These are phyloP conservation scores for Prosapia bicincta DNA, from an alignment of 2,888 invertebrate species.

Conservation along the genomic window DNA sequence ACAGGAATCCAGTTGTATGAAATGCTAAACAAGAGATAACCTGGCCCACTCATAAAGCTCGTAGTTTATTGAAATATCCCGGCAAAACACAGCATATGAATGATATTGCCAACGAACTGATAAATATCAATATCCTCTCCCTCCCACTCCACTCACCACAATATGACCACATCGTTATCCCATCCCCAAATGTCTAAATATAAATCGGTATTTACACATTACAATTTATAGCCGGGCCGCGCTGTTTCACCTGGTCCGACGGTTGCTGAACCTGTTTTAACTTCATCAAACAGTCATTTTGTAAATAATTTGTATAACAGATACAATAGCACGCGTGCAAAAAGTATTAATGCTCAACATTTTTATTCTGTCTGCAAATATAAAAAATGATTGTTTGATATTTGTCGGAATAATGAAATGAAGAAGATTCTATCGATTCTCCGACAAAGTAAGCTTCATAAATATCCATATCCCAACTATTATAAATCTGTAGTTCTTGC, in stretches of 20 bases:
- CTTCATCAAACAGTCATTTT: too few relatives aligned
- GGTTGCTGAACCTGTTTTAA: too few relatives aligned
- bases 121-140: neutral
- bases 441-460: too few relatives aligned
- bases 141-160: neutral
- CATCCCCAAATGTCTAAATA: neutral
- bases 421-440: too few relatives aligned
- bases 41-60: neutral
- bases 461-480: too few relatives aligned
- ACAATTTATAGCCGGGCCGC: neutral
- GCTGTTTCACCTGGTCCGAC: neutral
- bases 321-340: too few relatives aligned
- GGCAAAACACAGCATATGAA: neutral
- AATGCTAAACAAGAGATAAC: neutral
- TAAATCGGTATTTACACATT: neutral
- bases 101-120: neutral
- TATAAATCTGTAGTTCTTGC: too few relatives aligned
- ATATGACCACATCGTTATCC: slow-evolving; percentile 2
- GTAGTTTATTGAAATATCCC: neutral
- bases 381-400: too few relatives aligned
- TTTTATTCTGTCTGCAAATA: too few relatives aligned
- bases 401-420: too few relatives aligned
- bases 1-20: neutral
- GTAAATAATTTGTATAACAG: too few relatives aligned
- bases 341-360: too few relatives aligned